A percentile compares a stretch with the other conserved stretches of the same genome.
These are phyloP conservation scores for Planococcus citri DNA, from an alignment of 1,140 invertebrate species.

Conservation along the genomic window DNA sequence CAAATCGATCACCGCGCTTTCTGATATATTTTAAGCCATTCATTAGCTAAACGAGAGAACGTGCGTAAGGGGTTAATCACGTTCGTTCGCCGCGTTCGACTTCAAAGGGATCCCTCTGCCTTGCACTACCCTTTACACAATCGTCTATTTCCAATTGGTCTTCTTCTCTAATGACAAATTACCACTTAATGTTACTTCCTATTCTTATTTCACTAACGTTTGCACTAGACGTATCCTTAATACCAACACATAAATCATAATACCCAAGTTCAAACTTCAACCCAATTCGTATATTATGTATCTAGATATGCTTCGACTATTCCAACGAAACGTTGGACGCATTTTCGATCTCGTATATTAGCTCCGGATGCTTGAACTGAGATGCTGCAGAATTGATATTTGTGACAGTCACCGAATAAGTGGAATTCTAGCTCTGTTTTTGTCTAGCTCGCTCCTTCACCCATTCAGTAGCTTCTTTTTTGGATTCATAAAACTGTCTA, in stretches of 20 bases:
- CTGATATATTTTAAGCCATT: not conserved
- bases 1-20: not conserved
- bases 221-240: not conserved
- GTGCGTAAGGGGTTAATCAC: not conserved
- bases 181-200: conserved; percentile 6
- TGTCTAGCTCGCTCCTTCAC: too few relatives aligned
- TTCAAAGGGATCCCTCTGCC: not conserved
- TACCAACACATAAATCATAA: not conserved
- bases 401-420: too few relatives aligned
- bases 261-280: not conserved
- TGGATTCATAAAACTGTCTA: too few relatives aligned
- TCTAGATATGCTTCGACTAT: too few relatives aligned
- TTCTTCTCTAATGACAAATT: conserved; percentile 1
- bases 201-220: not conserved
- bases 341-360: too few relatives aligned
- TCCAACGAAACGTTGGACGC: too few relatives aligned
- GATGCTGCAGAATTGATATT: too few relatives aligned
- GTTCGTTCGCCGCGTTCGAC: not conserved
- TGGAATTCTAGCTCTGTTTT: too few relatives aligned
- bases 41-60: not conserved
- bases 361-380: too few relatives aligned
- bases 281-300: too few relatives aligned
- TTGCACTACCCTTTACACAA: not conserved
- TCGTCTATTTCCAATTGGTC: not conserved
- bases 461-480: too few relatives aligned